These are phyloP conservation scores for Glaucomys volans DNA, from an alignment of 2,113 vertebrate genomes.

Conservation along the genomic window DNA sequence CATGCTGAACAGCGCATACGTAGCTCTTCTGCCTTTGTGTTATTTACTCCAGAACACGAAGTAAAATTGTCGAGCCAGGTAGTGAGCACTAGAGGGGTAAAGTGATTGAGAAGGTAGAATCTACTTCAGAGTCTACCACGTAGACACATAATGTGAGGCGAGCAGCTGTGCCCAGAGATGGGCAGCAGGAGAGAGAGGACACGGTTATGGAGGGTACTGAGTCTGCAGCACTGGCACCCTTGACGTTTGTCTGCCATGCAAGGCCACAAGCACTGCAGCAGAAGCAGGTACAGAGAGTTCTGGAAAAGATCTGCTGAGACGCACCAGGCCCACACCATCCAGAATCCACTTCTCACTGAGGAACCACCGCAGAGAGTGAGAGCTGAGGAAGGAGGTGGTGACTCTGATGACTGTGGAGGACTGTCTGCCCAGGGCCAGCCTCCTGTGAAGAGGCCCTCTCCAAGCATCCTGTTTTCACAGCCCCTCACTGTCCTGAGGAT, in stretches of 20 bases:
- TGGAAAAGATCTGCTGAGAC: background rate
- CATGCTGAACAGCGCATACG: background rate
- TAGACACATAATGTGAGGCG: no score
- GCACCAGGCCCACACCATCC: no score
- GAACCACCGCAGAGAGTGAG: background rate
- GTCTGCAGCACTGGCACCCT: accelerated
- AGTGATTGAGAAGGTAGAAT: background rate
- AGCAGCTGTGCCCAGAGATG: accelerated
- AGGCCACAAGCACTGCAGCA: background rate
- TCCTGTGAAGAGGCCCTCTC: background rate
- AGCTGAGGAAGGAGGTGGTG: accelerated
- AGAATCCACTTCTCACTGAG: background rate
- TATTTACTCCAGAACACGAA: background rate
- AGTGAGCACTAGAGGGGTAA: background rate
- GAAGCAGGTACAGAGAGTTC: background rate
- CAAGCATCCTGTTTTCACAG: background rate
- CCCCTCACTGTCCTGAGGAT: background rate
- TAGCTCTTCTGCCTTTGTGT: background rate
- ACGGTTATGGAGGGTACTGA: accelerated
- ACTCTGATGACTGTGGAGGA: no score
- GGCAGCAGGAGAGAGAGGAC: background rate
- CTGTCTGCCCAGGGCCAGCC: background rate
- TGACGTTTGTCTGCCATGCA: background rate
- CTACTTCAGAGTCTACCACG: background rate
- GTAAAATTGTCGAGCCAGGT: background rate